phyloP scores from a whole-genome alignment of 1,140 invertebrate genomes.

The Maniola jurtina region DNA sequence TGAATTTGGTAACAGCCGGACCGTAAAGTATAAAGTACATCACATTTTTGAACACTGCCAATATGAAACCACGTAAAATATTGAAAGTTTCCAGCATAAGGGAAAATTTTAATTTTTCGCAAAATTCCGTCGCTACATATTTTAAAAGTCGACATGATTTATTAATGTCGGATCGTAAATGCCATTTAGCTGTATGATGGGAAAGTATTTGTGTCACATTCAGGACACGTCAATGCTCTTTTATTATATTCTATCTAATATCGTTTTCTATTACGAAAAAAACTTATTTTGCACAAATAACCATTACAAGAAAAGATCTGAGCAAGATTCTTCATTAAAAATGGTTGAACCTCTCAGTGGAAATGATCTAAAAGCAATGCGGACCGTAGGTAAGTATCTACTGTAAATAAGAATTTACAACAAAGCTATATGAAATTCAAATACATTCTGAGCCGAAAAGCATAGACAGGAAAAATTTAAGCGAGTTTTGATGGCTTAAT shows the following conservation, averaged over 20 bases:
- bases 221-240: conserved; percentile 42
- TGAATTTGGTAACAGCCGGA: conserved; percentile 26
- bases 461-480: too few relatives aligned
- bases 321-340: too few relatives aligned
- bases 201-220: conserved; percentile 43
- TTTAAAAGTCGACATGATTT: conserved; percentile 66
- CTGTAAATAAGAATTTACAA: too few relatives aligned
- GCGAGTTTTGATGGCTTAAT: too few relatives aligned
- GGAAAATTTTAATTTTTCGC: conserved; percentile 62
- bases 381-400: too few relatives aligned
- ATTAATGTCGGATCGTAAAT: conserved; percentile 55
- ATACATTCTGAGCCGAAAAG: too few relatives aligned
- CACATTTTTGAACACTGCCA: conserved; percentile 47
- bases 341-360: too few relatives aligned
- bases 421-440: too few relatives aligned
- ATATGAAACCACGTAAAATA: conserved; percentile 65
- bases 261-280: conserved; percentile 33
- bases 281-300: conserved; percentile 16
- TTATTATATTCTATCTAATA: conserved; percentile 42
- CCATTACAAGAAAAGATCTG: too few relatives aligned
- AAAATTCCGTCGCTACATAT: conserved; percentile 58
- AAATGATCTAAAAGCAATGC: too few relatives aligned
- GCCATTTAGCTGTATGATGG: conserved; percentile 50
- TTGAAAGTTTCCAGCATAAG: conserved; percentile 55
- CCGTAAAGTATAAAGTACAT: conserved; percentile 44